Conservation (phyloP, 92 coral and sea anemone species). For the Virgularia gustaviana region DNA sequence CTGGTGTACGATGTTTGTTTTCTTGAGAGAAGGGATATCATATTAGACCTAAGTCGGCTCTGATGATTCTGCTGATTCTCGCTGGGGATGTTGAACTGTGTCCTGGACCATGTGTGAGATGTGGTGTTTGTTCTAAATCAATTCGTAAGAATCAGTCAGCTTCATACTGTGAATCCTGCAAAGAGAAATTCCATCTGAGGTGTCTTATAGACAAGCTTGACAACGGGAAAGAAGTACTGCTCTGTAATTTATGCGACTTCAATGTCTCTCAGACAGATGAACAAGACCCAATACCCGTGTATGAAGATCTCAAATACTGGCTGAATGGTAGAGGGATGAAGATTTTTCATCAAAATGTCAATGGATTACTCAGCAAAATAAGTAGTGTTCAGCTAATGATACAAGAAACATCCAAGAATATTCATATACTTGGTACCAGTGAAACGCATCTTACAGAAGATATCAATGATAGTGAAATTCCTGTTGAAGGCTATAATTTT, state of each 20-base stretch:
- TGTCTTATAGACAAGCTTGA: background rate
- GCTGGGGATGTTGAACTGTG: constrained; percentile 6
- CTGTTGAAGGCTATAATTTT: constrained; percentile 7
- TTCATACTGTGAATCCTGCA: background rate
- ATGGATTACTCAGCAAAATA: background rate
- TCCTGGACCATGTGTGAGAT: constrained; percentile 16
- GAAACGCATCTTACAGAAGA: background rate
- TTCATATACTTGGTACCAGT: background rate
- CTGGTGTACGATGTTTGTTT: background rate
- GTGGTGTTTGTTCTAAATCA: background rate
- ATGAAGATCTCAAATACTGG: background rate
- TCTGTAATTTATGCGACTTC: background rate
- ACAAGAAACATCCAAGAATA: background rate
- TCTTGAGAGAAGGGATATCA: background rate
- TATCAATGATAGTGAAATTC: background rate
- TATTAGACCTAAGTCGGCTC: background rate
- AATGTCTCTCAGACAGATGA: background rate
- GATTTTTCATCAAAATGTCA: background rate
- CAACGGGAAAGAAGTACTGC: background rate
- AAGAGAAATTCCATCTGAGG: background rate
- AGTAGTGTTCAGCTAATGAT: background rate
- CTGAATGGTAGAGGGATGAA: background rate
- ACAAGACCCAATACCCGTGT: background rate
- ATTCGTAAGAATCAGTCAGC: background rate
- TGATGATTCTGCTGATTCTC: background rate